phyloP scores from a whole-genome alignment of 2,888 invertebrate genomes.

The Eurytoma californica region DNA sequence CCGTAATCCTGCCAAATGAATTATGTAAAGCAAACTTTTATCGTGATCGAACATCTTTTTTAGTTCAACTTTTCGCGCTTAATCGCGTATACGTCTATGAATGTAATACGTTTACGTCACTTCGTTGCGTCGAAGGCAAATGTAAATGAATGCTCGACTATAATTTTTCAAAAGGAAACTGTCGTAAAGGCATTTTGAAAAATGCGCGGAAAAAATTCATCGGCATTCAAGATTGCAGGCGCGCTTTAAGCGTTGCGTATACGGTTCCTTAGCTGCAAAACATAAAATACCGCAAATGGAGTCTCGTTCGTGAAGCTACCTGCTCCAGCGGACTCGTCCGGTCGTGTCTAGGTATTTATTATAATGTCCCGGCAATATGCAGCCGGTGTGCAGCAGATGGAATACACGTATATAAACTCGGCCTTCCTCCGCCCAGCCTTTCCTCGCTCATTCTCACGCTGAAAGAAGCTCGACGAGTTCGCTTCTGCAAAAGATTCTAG shows the following conservation, averaged over 20 bases:
- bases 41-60: too few relatives aligned
- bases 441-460: background rate
- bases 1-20: too few relatives aligned
- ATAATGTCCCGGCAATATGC: background rate
- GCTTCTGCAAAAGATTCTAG: background rate
- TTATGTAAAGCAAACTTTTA: too few relatives aligned
- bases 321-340: background rate
- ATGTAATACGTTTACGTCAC: too few relatives aligned
- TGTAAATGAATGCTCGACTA: too few relatives aligned
- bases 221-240: background rate
- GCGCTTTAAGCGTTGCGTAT: background rate
- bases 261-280: background rate
- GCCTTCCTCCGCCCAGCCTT: too few relatives aligned
- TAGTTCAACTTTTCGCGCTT: background rate
- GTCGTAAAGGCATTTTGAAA: background rate
- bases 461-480: constrained; percentile 2
- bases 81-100: background rate
- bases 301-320: background rate
- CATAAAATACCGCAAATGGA: constrained; percentile 11
- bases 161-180: too few relatives aligned
- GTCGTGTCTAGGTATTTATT: background rate
- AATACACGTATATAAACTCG: background rate
- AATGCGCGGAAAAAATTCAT: background rate
- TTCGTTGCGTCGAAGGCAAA: background rate
- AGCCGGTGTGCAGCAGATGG: constrained; percentile 1